Conservation (phyloP, 1,140 invertebrate species). For the Procambarus virginalis region DNA sequence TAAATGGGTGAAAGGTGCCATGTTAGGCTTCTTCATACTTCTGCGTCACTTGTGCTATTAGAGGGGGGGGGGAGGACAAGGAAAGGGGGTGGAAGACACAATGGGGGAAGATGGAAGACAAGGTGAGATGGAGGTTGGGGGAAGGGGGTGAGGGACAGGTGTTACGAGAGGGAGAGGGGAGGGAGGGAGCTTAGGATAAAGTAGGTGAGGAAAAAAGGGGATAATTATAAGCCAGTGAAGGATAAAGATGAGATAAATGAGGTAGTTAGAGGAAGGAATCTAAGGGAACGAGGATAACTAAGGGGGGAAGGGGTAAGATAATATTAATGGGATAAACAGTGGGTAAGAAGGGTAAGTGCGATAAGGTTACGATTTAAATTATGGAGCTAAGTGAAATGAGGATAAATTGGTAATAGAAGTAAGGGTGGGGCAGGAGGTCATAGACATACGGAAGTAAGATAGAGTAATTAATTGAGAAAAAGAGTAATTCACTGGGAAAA, state of each 20-base stretch:
- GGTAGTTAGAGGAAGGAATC: not conserved
- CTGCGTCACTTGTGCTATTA: conserved; percentile 31
- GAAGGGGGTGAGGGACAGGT: not conserved
- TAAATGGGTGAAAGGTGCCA: conserved; percentile 52
- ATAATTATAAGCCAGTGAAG: not conserved
- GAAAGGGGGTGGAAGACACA: not conserved
- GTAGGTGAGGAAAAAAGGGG: not conserved
- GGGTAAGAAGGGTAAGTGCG: not conserved
- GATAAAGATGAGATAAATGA: not conserved
- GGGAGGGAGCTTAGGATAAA: not conserved
- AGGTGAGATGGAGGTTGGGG: not conserved
- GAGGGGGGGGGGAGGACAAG: not conserved
- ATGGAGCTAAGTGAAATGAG: no score
- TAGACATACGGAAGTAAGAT: not conserved
- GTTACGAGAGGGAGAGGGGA: not conserved
- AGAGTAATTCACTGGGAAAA: no score
- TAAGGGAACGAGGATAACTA: not conserved
- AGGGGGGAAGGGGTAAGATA: not conserved
- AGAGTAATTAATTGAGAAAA: no score
- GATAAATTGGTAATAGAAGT: no score
- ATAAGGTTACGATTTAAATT: no score
- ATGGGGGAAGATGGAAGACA: conserved; percentile 1
- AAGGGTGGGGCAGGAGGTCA: no score
- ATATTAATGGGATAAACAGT: not conserved
- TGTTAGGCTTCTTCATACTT: conserved; percentile 38